Conservation (phyloP, 2,113 vertebrate species). For the Corythoichthys haematopterus region DNA sequence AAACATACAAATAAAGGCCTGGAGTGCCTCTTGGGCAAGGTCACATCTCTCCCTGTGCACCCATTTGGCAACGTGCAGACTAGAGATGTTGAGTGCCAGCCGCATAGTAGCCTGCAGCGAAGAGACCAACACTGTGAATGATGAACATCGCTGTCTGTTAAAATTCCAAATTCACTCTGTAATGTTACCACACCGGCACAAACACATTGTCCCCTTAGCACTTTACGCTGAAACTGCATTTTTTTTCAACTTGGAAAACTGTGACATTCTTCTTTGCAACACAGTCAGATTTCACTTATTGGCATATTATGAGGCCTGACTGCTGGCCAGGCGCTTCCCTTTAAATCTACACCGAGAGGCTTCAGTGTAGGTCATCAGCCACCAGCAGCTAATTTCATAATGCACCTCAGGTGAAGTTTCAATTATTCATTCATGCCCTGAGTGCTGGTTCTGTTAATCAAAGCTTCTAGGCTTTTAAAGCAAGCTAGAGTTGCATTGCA, state of each 20-base stretch:
- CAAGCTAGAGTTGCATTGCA: not conserved
- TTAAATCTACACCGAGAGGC: constrained; percentile 54
- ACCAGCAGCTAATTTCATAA: constrained; percentile 67
- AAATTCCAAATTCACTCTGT: constrained; percentile 22
- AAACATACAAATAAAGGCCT: constrained; percentile 40
- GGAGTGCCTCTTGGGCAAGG: constrained; percentile 54
- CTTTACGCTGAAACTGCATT: constrained; percentile 36
- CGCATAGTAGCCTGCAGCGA: constrained; percentile 30
- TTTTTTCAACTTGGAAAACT: constrained; percentile 25
- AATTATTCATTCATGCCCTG: constrained; percentile 52
- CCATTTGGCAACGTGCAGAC: constrained; percentile 30
- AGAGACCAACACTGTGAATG: constrained; percentile 32
- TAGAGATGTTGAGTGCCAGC: constrained; percentile 32
- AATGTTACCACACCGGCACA: constrained; percentile 22
- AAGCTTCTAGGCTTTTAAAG: constrained; percentile 38
- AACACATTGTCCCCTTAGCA: constrained; percentile 18
- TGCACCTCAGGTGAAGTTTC: constrained; percentile 54
- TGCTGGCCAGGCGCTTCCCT: constrained; percentile 43
- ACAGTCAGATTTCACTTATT: constrained; percentile 58
- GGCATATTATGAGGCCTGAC: constrained; percentile 44
- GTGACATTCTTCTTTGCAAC: constrained; percentile 42
- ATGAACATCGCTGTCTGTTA: constrained; percentile 26
- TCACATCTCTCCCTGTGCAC: constrained; percentile 46
- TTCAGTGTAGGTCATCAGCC: constrained; percentile 48
- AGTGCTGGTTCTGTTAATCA: constrained; percentile 58